Conservation (phyloP, 2,888 invertebrate genomes). For the Aricia artaxerxes region DNA sequence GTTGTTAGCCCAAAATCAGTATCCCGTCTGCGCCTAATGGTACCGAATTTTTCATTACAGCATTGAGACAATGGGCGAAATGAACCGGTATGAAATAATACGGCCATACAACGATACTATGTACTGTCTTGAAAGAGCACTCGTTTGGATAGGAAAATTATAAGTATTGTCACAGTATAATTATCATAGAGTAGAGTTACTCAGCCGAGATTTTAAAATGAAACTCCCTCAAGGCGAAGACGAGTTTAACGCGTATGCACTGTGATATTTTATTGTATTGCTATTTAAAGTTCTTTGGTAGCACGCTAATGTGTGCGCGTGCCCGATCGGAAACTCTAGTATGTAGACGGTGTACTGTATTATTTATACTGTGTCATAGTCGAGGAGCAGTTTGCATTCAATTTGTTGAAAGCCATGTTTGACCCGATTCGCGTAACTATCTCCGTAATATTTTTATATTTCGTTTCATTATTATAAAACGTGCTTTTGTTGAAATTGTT, state of each 20-base stretch:
- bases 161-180: conserved; percentile 35
- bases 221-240: neutral
- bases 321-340: neutral
- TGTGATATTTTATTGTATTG: neutral
- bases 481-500: neutral
- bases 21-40: conserved; percentile 30
- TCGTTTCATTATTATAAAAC: conserved; percentile 30
- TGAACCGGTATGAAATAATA: conserved; percentile 52
- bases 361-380: conserved; percentile 7
- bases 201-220: neutral
- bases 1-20: neutral
- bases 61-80: conserved; percentile 61
- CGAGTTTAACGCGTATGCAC: neutral
- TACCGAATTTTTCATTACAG: conserved; percentile 56
- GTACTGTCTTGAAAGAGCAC: conserved; percentile 34
- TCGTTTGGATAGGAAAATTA: conserved; percentile 43
- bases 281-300: neutral
- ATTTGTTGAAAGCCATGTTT: conserved; percentile 57
- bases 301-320: neutral
- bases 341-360: neutral
- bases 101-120: conserved; percentile 29
- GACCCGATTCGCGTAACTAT: conserved; percentile 51
- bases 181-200: neutral
- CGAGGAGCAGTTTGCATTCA: conserved; percentile 52
- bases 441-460: conserved; percentile 33